phyloP scores from a whole-genome alignment of 2,888 invertebrate species.

The Cyclophora punctaria region DNA sequence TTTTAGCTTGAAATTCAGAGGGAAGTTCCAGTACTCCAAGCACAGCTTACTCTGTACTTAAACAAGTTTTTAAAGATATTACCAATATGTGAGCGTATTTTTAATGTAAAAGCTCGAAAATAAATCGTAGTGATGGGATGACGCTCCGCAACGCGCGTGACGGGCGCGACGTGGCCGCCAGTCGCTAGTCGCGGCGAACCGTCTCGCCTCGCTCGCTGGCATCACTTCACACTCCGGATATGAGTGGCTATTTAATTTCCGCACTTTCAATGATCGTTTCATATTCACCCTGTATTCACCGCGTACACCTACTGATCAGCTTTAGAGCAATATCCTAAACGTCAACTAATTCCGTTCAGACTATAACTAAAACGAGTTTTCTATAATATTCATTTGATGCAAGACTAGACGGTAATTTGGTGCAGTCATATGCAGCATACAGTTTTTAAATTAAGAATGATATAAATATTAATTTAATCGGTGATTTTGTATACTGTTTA shows the following conservation, averaged over 20 bases:
- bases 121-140: not conserved
- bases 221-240: conserved; percentile 54
- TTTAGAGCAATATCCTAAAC: conserved; percentile 27
- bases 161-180: not conserved
- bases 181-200: conserved; percentile 17
- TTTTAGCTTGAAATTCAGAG: too few species aligned
- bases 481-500: too few species aligned
- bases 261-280: conserved; percentile 60
- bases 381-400: too few species aligned
- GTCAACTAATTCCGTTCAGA: conserved; percentile 12
- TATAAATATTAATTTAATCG: not conserved
- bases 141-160: too few species aligned
- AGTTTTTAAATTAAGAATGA: not conserved
- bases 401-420: too few species aligned
- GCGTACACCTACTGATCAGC: conserved; percentile 37
- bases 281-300: conserved; percentile 53
- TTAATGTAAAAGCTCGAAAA: not conserved
- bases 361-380: not conserved
- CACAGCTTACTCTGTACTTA: too few species aligned
- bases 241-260: conserved; percentile 72
- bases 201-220: conserved; percentile 9
- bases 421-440: not conserved
- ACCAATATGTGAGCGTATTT: not conserved
- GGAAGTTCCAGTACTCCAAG: too few species aligned
- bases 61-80: not conserved